Base-by-base conservation (phyloP, 2,888 invertebrate genomes). In the Drosophila fungiperda region DNA sequence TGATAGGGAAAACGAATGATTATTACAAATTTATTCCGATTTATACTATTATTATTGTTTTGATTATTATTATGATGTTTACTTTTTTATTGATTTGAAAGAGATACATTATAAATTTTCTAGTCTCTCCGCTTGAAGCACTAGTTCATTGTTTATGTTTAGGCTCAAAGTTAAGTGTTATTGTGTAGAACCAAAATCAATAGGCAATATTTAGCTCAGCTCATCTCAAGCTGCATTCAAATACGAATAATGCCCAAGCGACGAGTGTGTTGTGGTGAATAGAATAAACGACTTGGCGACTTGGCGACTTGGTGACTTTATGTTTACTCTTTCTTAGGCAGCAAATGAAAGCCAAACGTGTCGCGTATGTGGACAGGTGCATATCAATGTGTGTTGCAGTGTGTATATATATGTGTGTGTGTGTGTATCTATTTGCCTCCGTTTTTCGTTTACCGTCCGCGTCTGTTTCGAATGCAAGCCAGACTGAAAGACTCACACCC, bases 361-460 rank as follows among this genome's bases (percentile, higher is more conserved):
- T 78, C 80, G 78, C 58, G 62, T 86, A 83, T 84, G 84, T 82
- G 82, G 84, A 84, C 84, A 84, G 84, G 87, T 84, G 84, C 84
- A 74, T 69, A 64, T 67, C 69, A 74, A 73, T 75, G 75, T 64
- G 38, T 53, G 68, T 68, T 52, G 62, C 59, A 67, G 49, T 59
- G 52, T 64, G 38, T 74, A 54, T 70, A 5, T 49, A 3, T 15
- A 45, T 65, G 62, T 26, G 33, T 60, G 54, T 68, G 64, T 61
- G 67, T 67, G 60, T 53, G 60, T 69, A 55, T 71, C 45, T 84
- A 73, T 86, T 84, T 84, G 84, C 79, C 79, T 86, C 73, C 68
- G 82, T 84, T 86, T 23, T 82, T 73, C 78, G 62, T 75, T 69
- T 71, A 65, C 60, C 71, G 66, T 63, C 67, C 54, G 54, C 64